Evolutionary conservation across 2,797 vertebrate species (phyloP), one percentile per base, ranked within the genome.

Genomic region (Hydrolagus colliei): DNA sequence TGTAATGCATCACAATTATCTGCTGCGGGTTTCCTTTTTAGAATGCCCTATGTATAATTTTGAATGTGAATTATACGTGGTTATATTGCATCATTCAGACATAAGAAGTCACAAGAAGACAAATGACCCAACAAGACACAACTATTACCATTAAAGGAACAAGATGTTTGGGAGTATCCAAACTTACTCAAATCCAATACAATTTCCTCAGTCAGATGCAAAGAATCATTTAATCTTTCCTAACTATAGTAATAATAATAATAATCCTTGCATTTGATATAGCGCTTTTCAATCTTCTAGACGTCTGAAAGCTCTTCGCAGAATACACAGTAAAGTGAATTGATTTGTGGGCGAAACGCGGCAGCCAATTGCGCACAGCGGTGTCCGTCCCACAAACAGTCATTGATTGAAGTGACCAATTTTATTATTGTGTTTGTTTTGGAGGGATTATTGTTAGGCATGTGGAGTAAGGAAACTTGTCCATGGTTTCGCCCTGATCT

Each of bases 51-150:
- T 27, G 14, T 74, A 35, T 18, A 8, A 41, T 59, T 76, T 10
- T 76, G 16, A 76, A 20, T 6, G 6, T 52, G 41, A 18, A 2
- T 41, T 82, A 9, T 68, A 68, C 27, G 18, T 82, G 41, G 41
- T 65, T 68, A n/a, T 62, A 10, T 80, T 67, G 32, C 41, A 67
- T 82, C 27, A 68, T 35, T 59, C 35, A 76, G 41, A 20, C 63
- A 35, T 68, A 18, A 9, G n/a, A 82, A 35, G 27, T 82, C 63
- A 35, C 41, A 52, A 52, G 41, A 52, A 11, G 67, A 32, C 9
- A 82, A n/a, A 84, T 68, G 79, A 84, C 14, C 65, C 65, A 84
- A 84, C 65, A 41, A 16, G 65, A 84, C 41, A 67, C 18, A 71
- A 63, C 14, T 82, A 8, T 41, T 16, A 20, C 9, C 7, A 52